Evolutionary conservation across 2,797 vertebrate species (phyloP), one percentile per base, ranked within the genome.

Genomic region (Syngnathus acus): DNA sequence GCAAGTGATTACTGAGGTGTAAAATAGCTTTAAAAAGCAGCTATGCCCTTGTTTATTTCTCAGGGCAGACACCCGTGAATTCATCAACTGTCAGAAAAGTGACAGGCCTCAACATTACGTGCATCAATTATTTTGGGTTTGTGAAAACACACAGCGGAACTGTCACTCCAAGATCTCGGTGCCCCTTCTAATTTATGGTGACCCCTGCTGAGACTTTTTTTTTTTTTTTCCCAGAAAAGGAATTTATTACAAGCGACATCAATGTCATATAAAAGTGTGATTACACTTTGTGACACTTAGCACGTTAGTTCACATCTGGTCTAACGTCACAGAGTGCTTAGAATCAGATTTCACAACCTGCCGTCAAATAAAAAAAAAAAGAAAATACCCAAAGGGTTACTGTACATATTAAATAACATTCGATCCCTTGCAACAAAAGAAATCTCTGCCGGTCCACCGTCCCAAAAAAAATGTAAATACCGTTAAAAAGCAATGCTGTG

Each of bases 81-180:
- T 73, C 74, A 68, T 81, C 76, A 81, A 63, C 74, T 87, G 87
- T 84, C 76, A 81, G 72, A 70, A 78, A 82, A 66, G 68, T 84
- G 82, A 86, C 81, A 86, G 72, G 66, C 74, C 77, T 78, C 72
- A 69, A 75, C 78, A 73, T 78, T 76, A 84, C 74, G 64, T 57
- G 50, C 89, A 85, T 90, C 90, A 89, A 86, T 91, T 89, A 90
- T 70, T 71, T 62, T 71, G 57, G 58, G 78, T 78, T 82, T 83
- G 65, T 67, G 78, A 72, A 77, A 76, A 65, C 76, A 75, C 58
- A 8, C 67, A 70, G 82, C 84, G 80, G 81, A 87, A 67, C 79
- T 87, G 87, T 86, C 85, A 88, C 75, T 71, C 76, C 65, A 48
- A 68, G 73, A 84, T 72, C 80, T 65, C 62, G 67, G n/a, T 37